phyloP scores from a whole-genome alignment of 2,797 vertebrate species.

The Enteromius radiatus region DNA sequence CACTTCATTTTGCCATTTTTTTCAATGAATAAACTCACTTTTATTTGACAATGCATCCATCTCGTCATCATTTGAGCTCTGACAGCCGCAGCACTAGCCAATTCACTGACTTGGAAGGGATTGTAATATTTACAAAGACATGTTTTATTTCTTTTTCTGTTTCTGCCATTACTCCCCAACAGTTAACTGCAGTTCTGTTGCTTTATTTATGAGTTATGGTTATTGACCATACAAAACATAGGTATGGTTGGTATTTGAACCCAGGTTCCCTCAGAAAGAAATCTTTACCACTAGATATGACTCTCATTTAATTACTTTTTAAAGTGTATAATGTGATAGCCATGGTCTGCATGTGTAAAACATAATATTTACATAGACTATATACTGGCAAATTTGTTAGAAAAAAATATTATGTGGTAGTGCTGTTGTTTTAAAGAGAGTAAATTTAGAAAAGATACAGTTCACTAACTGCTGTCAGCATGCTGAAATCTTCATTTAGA shows the following conservation, averaged over 20 bases:
- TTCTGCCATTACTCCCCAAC: not conserved
- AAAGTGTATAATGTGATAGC: not conserved
- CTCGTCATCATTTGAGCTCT: not conserved
- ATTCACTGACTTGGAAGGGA: not conserved
- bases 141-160: not conserved
- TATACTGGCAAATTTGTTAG: too few species aligned
- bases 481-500: not conserved
- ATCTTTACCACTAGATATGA: not conserved
- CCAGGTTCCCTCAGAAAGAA: not conserved
- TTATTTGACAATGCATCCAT: not conserved
- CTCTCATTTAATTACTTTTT: not conserved
- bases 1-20: not conserved
- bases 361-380: not conserved
- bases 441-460: not conserved
- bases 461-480: not conserved
- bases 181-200: not conserved
- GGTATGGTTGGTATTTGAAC: not conserved
- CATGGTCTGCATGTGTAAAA: not conserved
- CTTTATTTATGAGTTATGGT: slow-evolving; percentile 6
- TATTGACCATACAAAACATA: slow-evolving; percentile 3
- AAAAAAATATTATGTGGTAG: not conserved
- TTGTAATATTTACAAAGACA: not conserved
- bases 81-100: not conserved
- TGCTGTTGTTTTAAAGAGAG: not conserved
- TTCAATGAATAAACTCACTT: not conserved